Conservation (phyloP, 2,113 vertebrate species). For the Chaetops frenatus region DNA sequence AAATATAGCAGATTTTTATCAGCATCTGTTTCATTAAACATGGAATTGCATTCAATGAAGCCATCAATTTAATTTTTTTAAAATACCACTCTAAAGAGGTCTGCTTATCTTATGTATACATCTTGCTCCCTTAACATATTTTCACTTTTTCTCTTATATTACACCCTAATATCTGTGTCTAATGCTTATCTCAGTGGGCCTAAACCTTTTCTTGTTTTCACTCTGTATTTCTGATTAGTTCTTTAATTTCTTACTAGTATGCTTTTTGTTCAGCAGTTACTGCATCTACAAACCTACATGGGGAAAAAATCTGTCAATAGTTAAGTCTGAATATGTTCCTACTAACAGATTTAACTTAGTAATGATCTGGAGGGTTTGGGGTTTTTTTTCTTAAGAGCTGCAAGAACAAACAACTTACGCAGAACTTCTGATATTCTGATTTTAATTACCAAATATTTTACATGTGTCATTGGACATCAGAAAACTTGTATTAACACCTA, state of each 20-base stretch:
- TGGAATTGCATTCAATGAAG: neutral
- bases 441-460: constrained; percentile 15
- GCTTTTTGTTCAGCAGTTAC: neutral
- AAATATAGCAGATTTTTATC: neutral
- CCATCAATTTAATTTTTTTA: neutral
- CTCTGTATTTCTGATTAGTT: neutral
- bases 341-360: neutral
- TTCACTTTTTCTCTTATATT: neutral
- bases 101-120: neutral
- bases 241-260: neutral
- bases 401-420: neutral
- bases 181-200: neutral
- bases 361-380: neutral
- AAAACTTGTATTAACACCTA: neutral
- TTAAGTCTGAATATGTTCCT: neutral
- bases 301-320: neutral
- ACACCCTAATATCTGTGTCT: neutral
- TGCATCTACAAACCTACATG: neutral
- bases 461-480: neutral
- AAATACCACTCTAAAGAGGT: neutral
- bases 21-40: neutral
- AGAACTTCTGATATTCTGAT: neutral
- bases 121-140: neutral
- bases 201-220: neutral
- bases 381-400: neutral